Conservation (phyloP, 2,113 vertebrate species). For the Emberiza fucata region DNA sequence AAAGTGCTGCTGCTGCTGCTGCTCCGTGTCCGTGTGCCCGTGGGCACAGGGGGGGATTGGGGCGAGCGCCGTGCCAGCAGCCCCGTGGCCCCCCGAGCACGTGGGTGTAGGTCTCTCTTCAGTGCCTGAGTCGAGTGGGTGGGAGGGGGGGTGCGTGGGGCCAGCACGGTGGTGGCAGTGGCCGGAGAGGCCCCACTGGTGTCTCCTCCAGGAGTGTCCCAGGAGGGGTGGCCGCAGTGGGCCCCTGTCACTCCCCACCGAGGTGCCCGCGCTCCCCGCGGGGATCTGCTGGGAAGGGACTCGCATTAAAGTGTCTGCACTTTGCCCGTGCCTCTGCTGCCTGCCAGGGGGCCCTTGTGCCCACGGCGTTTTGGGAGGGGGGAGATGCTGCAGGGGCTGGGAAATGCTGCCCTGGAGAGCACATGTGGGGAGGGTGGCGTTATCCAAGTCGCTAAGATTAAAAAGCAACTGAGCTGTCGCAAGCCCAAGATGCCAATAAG, state of each 20-base stretch:
- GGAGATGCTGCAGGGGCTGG: background rate
- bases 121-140: slow-evolving; percentile 34
- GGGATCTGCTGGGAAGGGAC: background rate
- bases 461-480: too few relatives aligned
- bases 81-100: background rate
- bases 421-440: too few relatives aligned
- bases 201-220: background rate
- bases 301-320: slow-evolving; percentile 50
- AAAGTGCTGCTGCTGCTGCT: background rate
- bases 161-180: background rate
- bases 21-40: background rate
- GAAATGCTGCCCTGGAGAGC: background rate
- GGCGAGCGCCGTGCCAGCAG: background rate
- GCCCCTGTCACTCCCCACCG: accelerated
- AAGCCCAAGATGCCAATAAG: too few relatives aligned
- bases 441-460: too few relatives aligned
- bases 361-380: background rate
- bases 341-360: background rate
- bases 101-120: background rate
- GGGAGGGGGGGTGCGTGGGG: background rate
- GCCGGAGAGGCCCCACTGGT: background rate
- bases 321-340: background rate
- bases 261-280: background rate
- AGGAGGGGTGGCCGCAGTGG: accelerated
- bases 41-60: accelerated